A percentile compares a stretch with the other conserved stretches of the same genome.
Evolutionary conservation across 2,797 vertebrate species (phyloP).

Genomic region (Chiloscyllium punctatum): DNA sequence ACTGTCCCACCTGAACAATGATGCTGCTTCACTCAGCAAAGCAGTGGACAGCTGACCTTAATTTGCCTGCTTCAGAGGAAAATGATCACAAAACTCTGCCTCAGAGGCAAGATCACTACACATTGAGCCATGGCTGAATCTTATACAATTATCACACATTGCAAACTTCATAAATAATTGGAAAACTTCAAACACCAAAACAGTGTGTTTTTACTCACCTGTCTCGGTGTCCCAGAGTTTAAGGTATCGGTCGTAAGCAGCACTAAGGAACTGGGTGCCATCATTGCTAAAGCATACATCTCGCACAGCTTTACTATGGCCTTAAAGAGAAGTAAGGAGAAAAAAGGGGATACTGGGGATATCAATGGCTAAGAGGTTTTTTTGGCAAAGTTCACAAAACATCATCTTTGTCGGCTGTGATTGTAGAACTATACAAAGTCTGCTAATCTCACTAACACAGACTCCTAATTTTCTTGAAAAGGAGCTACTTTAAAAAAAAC

Average conservation of each 20-base stretch:
- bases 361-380: not conserved
- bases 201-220: constrained; percentile 58
- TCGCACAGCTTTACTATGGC: constrained; percentile 93
- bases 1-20: too few species aligned
- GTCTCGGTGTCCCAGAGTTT: constrained; percentile 98
- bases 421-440: not conserved
- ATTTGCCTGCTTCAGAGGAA: too few species aligned
- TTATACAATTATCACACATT: too few species aligned
- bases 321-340: constrained; percentile 52
- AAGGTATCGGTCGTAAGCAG: constrained; percentile 88
- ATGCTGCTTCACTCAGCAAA: too few species aligned
- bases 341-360: not conserved
- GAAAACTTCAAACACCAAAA: not conserved
- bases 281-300: constrained; percentile 93
- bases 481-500: not conserved
- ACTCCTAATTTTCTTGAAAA: not conserved
- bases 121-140: too few species aligned
- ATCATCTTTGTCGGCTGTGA: not conserved
- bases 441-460: not conserved
- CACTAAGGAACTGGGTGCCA: constrained; percentile 86
- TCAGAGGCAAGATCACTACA: too few species aligned
- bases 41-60: too few species aligned
- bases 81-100: too few species aligned
- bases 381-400: not conserved
- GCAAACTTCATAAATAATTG: too few species aligned